These are phyloP conservation scores for Psophia crepitans DNA, from an alignment of 2,113 vertebrate genomes.

Conservation along the genomic window DNA sequence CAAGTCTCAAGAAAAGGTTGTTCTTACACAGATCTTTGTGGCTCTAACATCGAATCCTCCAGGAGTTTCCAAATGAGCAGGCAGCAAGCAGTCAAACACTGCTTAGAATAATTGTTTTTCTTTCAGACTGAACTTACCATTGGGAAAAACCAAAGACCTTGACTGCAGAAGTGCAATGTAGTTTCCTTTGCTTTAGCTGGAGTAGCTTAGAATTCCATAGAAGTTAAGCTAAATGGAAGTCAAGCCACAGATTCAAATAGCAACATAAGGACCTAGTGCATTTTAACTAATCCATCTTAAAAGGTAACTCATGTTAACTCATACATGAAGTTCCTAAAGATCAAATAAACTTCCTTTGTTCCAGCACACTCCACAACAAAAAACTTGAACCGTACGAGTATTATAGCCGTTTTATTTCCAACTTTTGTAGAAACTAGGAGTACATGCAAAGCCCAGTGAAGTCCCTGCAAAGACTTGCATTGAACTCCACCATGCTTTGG, in stretches of 20 bases:
- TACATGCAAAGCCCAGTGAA: neutral
- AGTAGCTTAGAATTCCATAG: neutral
- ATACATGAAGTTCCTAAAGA: neutral
- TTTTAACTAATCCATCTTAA: neutral
- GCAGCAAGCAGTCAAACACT: neutral
- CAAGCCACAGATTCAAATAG: neutral
- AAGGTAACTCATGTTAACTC: neutral
- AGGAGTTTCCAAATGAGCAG: neutral
- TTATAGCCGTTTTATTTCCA: neutral
- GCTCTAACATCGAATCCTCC: neutral
- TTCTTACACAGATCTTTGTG: neutral
- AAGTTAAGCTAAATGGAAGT: neutral
- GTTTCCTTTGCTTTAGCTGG: neutral
- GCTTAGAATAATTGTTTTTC: neutral
- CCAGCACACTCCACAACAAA: neutral
- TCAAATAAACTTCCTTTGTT: neutral
- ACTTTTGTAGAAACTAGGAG: neutral
- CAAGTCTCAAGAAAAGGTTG: neutral
- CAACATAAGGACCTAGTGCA: neutral
- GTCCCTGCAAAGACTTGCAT: neutral
- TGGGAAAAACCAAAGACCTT: neutral
- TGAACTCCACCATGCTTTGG: neutral
- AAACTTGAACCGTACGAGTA: neutral
- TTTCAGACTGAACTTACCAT: neutral
- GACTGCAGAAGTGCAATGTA: neutral